Base-by-base conservation (phyloP, 2,797 vertebrate species). In the Tachyglossus aculeatus region DNA sequence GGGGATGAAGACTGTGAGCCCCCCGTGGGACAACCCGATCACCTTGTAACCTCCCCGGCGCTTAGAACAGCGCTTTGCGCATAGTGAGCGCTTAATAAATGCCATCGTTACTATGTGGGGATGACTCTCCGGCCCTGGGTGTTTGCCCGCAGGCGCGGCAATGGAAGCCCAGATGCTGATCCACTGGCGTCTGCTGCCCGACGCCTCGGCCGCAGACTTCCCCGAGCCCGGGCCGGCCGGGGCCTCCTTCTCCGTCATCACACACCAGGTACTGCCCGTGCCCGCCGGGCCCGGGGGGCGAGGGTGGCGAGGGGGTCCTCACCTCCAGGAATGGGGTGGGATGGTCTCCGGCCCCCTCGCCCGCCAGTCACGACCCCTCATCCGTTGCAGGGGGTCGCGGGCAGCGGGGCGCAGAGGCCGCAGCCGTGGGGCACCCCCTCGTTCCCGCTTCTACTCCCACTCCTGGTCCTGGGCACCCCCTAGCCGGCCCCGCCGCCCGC, bases 371-470 rank as follows among this genome's bases (percentile, higher is more conserved):
- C 37, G 58, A n/a, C 44, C 21, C 56, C 64, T 27, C 25, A 3
- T 79, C 83, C 83, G 62, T 77, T 68, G 56, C 68, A 66, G 75
- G 85, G 85, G 56, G 67, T n/a, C 40, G 25, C 33, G 67, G 18
- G 27, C 33, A 70, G 18, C 32, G 14, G 21, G 62, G 82, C 61
- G 60, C 29, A 36, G 52, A 71, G 65, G 38, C 48, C 40, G n/a
- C 70, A 63, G 55, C 48, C 67, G 27, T 60, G 70, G 70, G n/a
- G 37, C 57, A 9, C n/a, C 33, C 7, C 50, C 38, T 62, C 48
- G 74, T 81, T 82, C 80, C 51, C 83, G 59, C 67, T 85, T 64
- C 67, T 89, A 40, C 63, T 88, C 43, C 40, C 36, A 36, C 25
- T 29, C 27, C 43, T 85, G 16, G 53, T 83, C 40, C 80, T 89